Evolutionary conservation across 1,140 invertebrate species (phyloP), one percentile per base, ranked within the genome.

Genomic region (Trachymyrmex cornetzi): DNA sequence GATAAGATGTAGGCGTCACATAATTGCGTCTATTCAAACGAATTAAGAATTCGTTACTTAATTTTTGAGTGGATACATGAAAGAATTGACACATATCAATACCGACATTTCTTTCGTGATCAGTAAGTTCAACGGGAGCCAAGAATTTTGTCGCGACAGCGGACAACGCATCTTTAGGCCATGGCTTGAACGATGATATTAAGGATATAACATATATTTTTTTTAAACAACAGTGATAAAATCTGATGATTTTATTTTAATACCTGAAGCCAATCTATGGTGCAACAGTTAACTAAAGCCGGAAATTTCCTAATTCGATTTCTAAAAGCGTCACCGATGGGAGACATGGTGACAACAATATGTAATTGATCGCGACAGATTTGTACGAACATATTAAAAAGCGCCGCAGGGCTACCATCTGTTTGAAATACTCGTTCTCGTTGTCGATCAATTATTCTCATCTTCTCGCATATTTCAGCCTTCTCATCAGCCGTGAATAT

Each of bases 261-360:
- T 95, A 98, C 98, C 96, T 99, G 98, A 95, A 99, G 98, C 99
- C 99, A 99, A 95, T 99, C 98, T 87, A 99, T 99, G 0, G 99
- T 99, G 93, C 99, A 99, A 93, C 99, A 99, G 94, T 99, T 99
- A 30, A 99, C 98, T 38, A 99, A 96, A 0, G 98, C 98, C 1
- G 99, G 99, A 94, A 99, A 99, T 94, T 98, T 99, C 82, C 98
- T 96, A 16, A 99, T 97, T 67, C 98, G 96, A 92, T 97, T 98
- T 85, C 98, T 96, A 94, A 99, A 98, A 16, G 96, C 96, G 84
- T 97, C 97, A 7, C 98, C 98, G 92, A 98, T 98, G 0, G 99
- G 98, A 77, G 98, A 99, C 98, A 99, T 99, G 1, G 98, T 97
- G 38, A 99, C 93, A 1, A 99, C 97, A 79, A 99, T 97, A 93